Percentiles rank a stretch among this genome's conserved stretches.
Evolutionary conservation across 2,888 invertebrate genomes (phyloP).

Genomic region (Chydorus sphaericus): DNA sequence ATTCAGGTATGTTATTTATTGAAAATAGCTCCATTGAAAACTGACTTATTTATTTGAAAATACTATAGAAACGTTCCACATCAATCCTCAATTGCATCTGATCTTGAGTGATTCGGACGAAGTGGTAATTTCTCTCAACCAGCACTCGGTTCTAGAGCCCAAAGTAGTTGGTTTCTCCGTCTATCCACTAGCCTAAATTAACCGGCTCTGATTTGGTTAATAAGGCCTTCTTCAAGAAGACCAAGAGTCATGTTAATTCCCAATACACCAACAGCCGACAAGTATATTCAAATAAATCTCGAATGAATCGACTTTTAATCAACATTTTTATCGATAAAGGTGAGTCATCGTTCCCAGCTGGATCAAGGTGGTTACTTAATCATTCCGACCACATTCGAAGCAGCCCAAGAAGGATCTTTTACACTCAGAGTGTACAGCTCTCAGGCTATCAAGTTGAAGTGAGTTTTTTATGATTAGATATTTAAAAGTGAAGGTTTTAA

Average conservation of each 20-base stretch:
- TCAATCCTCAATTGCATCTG: constrained; percentile 77
- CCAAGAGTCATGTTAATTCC: constrained; percentile 72
- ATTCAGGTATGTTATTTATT: constrained; percentile 40
- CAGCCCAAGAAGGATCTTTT: constrained; percentile 76
- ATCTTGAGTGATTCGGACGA: constrained; percentile 63
- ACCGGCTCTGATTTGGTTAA: constrained; percentile 54
- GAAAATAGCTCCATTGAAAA: not conserved
- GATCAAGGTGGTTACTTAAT: constrained; percentile 70
- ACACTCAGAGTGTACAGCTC: constrained; percentile 66
- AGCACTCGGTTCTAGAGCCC: constrained; percentile 81
- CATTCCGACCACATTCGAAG: constrained; percentile 81
- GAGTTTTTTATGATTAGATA: no score
- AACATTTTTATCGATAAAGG: constrained; percentile 23
- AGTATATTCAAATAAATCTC: constrained; percentile 33
- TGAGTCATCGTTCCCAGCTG: constrained; percentile 56
- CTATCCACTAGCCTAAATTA: constrained; percentile 53
- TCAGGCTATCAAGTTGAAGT: constrained; percentile 59
- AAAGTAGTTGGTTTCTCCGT: constrained; percentile 85
- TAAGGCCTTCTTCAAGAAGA: constrained; percentile 66
- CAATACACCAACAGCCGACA: constrained; percentile 84
- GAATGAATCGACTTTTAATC: not conserved
- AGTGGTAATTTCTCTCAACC: constrained; percentile 69
- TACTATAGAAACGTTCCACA: constrained; percentile 65
- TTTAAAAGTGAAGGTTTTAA: no score
- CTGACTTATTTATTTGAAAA: not conserved